These are phyloP conservation scores for Narcine bancroftii DNA, from an alignment of 2,113 vertebrate species.

Conservation along the genomic window DNA sequence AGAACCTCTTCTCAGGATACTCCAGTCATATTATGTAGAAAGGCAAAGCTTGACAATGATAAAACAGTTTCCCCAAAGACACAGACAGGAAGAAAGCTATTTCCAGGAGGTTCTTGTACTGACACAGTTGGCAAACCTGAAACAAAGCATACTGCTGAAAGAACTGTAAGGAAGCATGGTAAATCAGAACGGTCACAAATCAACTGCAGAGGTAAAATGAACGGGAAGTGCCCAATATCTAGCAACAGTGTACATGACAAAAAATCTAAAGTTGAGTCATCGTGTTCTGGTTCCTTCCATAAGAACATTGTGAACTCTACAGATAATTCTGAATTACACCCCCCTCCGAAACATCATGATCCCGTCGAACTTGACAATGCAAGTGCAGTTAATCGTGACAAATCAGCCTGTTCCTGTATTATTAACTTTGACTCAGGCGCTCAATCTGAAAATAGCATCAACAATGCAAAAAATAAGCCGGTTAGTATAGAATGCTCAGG, in stretches of 20 bases:
- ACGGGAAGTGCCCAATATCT: constrained; percentile 48
- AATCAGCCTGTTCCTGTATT: neutral
- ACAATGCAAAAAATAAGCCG: constrained; percentile 32
- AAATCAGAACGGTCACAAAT: constrained; percentile 59
- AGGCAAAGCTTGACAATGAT: constrained; percentile 51
- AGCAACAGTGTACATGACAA: constrained; percentile 41
- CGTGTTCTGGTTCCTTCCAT: constrained; percentile 48
- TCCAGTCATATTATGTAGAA: constrained; percentile 54
- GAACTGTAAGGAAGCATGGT: constrained; percentile 60
- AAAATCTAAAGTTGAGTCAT: constrained; percentile 43
- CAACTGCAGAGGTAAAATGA: constrained; percentile 47
- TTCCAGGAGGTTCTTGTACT: constrained; percentile 54
- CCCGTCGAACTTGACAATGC: neutral
- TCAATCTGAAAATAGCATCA: neutral
- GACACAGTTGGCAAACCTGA: constrained; percentile 59
- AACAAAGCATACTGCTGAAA: constrained; percentile 62
- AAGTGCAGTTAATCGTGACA: neutral
- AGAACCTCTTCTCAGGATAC: constrained; percentile 59
- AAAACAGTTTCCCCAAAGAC: constrained; percentile 61
- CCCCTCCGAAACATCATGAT: neutral
- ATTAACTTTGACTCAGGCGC: neutral
- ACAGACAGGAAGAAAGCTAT: constrained; percentile 70
- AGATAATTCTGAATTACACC: constrained; percentile 44
- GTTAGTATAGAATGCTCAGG: neutral
- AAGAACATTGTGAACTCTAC: constrained; percentile 58